Base-by-base conservation (phyloP, 2,888 invertebrate genomes). In the Tetragonisca angustula region DNA sequence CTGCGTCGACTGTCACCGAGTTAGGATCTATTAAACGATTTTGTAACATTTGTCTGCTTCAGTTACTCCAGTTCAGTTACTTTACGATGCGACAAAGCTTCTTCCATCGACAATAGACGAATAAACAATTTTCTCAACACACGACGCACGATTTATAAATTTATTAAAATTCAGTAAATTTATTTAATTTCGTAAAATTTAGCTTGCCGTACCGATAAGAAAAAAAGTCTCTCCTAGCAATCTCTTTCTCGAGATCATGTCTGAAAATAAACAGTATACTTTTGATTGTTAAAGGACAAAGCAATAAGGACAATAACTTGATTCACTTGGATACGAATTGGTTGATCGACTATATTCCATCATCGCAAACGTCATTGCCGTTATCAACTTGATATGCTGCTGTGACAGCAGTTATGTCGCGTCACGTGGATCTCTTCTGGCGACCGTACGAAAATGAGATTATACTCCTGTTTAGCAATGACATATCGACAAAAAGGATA, bases 401-500 rank as follows among this genome's bases (percentile, higher is more conserved):
- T 75, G 78, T 74, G 81, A 61, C 27, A 19, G 72, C 85, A 80
- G 74, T 84, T 74, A 70, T 59, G 76, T 74, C 84, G 83, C 85
- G 87, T 83, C 88, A 82, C 85, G 87, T 89, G 90, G 69, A 32
- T 76, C 78, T 67, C 78, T 32, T 56, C 74, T 69, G 83, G 56
- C 75, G 75, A 79, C 72, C 61, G 27, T 75, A 67, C 68, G 68
- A 71, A 82, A 88, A 88, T 78, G 89, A 84, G 80, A 87, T 88
- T 88, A 87, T 75, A 80, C 54, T 87, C 75, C 62, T 73, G 79
- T 82, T 84, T 84, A 77, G 79, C 54, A 64, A 67, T 81, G 85
- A 85, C 81, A 70, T 75, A 79, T 85, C 85, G 85, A 81, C 81
- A 81, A 81, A 32, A 84, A 71, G 80, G 70, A 80, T 77, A 61